phyloP scores from a whole-genome alignment of 2,113 vertebrate genomes.

The Eonycteris spelaea region DNA sequence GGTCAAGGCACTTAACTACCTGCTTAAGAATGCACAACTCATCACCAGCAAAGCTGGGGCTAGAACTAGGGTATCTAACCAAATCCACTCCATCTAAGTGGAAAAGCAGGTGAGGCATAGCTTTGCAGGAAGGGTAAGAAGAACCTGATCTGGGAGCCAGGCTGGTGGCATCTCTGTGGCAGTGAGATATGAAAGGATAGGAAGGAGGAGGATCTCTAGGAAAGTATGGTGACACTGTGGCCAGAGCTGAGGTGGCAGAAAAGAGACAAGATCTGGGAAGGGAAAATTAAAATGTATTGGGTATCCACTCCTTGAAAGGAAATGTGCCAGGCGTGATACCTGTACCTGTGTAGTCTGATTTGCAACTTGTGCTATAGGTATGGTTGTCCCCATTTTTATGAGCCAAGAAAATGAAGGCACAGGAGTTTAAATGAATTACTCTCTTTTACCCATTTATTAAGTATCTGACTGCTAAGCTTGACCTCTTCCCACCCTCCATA shows the following conservation, averaged over 20 bases:
- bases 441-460: background rate
- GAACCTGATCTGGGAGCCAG: background rate
- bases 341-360: background rate
- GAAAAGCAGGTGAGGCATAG: background rate
- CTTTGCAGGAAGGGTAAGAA: background rate
- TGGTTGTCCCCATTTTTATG: background rate
- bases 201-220: background rate
- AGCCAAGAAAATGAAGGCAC: background rate
- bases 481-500: background rate
- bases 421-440: background rate
- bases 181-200: background rate
- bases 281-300: background rate
- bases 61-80: background rate
- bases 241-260: background rate
- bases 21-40: background rate
- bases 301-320: background rate
- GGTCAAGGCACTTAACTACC: background rate
- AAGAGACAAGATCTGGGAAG: background rate
- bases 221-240: background rate
- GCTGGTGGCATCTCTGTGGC: background rate
- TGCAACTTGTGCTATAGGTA: background rate
- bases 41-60: background rate
- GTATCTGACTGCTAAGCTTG: background rate
- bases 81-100: background rate
- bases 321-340: background rate